These are phyloP conservation scores for Rhagoletis zephyria DNA, from an alignment of 1,140 invertebrate species.

Conservation along the genomic window DNA sequence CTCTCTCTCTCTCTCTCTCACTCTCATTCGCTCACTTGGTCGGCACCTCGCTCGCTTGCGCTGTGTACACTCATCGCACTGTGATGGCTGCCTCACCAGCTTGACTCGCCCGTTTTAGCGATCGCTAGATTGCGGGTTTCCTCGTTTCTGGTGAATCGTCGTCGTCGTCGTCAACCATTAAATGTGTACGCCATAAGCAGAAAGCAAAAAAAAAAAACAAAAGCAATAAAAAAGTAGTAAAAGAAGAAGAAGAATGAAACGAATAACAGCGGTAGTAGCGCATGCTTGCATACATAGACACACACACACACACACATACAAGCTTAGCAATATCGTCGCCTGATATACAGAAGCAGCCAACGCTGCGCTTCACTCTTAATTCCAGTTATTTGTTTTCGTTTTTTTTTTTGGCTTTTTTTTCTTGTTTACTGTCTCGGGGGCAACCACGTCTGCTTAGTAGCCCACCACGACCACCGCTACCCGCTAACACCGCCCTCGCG, in stretches of 20 bases:
- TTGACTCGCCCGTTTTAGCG: conserved; percentile 27
- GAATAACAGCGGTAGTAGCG: not conserved
- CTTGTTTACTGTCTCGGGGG: conserved; percentile 40
- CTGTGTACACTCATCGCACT: conserved; percentile 34
- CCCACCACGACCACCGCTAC: not conserved
- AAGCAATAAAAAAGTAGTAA: not conserved
- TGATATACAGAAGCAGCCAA: not conserved
- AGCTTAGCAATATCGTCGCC: not conserved
- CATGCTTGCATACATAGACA: too few species aligned
- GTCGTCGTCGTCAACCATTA: conserved; percentile 17
- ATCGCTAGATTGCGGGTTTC: conserved; percentile 51
- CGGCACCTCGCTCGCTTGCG: not conserved
- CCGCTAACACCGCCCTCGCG: not conserved
- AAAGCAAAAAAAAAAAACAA: not conserved
- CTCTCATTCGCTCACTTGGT: not conserved
- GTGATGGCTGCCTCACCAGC: conserved; percentile 8
- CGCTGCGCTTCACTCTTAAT: conserved; percentile 15
- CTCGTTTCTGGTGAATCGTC: conserved; percentile 54
- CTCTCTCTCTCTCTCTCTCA: not conserved
- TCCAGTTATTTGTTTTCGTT: not conserved
- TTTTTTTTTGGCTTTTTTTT: not conserved
- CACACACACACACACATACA: not conserved
- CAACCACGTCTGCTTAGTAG: conserved; percentile 25
- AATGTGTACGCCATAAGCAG: not conserved
- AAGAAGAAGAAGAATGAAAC: conserved; percentile 5